Base-by-base conservation (phyloP, 2,888 invertebrate genomes). In the Pollenia angustigena region DNA sequence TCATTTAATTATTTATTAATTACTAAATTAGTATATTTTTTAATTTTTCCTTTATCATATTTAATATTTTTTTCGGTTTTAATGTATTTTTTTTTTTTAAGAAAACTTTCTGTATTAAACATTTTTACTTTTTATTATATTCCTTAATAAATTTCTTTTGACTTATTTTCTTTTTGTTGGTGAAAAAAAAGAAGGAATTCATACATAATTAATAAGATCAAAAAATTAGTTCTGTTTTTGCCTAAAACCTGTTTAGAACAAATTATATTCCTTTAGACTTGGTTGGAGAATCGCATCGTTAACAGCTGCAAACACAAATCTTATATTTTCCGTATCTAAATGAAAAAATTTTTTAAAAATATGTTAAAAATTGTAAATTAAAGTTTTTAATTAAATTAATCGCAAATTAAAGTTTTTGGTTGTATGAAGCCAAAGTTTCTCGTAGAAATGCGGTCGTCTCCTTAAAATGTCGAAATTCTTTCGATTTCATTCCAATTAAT, bases 221-320 rank as follows among this genome's bases (percentile, higher is more conserved):
- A 93, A 92, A 92, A 92, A 93, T 92, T 92, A 92, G 93, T 92
- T 87, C 81, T 86, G 81, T 78, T 78, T 78, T 81, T 90, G 91
- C 90, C 93, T 91, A 92, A 92, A 93, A 90, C 91, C 92, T 91
- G 91, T 94, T 94, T 96, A 99, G 95, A 99, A 99, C 96, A 99
- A 96, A 95, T 99, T 99, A 96, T 99, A 99, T 96, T 99, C 99
- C 95, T 99, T 99, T 94, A 99, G 96, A 95, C 99, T 99, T 94
- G 99, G 98, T 96, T 99, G 99, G 94, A 99, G 96, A 95, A 99
- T 99, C 93, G 99, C 99, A 95, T 99, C 99, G 95, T 99, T 99
- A 92, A 99, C 99, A 91, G 99, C 99, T 94, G 99, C 99, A 95
- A 99, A 99, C 94, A 99, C 99, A 95, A 99, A 99, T 94, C 99